A percentile compares a stretch with the other conserved stretches of the same genome.
Evolutionary conservation across 2,797 vertebrate species (phyloP).

Genomic region (Tiaroga cobitis): DNA sequence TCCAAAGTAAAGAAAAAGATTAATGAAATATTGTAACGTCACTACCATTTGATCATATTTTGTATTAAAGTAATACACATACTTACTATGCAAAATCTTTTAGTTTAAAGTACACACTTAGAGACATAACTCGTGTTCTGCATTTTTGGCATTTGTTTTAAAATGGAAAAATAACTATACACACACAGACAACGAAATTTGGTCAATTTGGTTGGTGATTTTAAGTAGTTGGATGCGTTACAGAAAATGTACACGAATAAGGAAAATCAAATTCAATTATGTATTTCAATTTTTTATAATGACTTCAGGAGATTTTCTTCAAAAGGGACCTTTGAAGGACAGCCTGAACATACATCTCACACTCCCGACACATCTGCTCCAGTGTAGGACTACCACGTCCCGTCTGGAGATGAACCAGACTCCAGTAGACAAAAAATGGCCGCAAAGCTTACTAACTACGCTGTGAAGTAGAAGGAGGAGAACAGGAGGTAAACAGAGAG

Average conservation of each 20-base stretch:
- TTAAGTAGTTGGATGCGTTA: not conserved
- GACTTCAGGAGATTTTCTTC: not conserved
- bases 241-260: not conserved
- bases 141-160: conserved; percentile 45
- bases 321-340: not conserved
- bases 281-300: not conserved
- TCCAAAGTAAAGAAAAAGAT: not conserved
- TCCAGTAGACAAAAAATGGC: not conserved
- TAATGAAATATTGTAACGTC: not conserved
- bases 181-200: not conserved
- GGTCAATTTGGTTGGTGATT: not conserved
- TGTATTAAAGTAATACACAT: conserved; percentile 20
- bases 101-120: conserved; percentile 3
- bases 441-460: not conserved
- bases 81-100: not conserved
- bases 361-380: conserved; percentile 52
- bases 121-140: conserved; percentile 1
- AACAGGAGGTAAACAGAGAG: not conserved
- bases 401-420: conserved; percentile 4
- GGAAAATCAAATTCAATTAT: not conserved
- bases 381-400: conserved; percentile 62
- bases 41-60: conserved; percentile 23
- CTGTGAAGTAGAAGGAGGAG: not conserved
- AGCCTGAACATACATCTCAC: conserved; percentile 12
- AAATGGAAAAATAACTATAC: not conserved